Evolutionary conservation across 2,888 invertebrate species (phyloP).

Genomic region (Nomada goodeniana): DNA sequence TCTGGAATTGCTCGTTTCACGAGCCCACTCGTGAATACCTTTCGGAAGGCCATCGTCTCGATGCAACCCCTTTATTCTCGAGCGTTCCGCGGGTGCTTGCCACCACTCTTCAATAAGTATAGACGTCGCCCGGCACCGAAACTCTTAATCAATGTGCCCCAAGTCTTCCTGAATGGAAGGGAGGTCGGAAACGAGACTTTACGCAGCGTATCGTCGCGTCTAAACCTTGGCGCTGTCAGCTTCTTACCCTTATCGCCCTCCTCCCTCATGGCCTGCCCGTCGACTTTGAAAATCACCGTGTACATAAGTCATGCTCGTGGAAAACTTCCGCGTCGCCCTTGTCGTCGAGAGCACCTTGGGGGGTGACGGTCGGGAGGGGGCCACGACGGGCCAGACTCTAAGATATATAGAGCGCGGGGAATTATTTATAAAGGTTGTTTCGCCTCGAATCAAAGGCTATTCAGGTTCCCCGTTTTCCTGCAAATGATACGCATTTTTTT

Average conservation of each 20-base stretch:
- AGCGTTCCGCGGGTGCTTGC: background rate
- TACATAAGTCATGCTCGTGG: constrained; percentile 61
- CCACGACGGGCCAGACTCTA: constrained; percentile 9
- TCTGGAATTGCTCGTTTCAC: background rate
- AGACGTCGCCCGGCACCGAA: constrained; percentile 32
- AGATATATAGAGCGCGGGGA: constrained; percentile 28
- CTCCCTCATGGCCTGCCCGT: constrained; percentile 12
- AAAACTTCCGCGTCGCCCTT: constrained; percentile 59
- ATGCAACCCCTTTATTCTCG: constrained; percentile 11
- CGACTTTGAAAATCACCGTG: constrained; percentile 55
- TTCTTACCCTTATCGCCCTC: constrained; percentile 38
- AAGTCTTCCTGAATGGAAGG: constrained; percentile 33
- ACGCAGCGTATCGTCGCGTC: constrained; percentile 26
- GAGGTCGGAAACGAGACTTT: constrained; percentile 29
- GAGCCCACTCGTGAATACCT: no score
- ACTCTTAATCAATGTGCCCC: constrained; percentile 51
- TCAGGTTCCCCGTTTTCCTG: constrained; percentile 32
- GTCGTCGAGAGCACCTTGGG: background rate
- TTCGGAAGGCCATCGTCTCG: background rate
- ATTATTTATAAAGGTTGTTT: constrained; percentile 66
- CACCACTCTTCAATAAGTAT: constrained; percentile 19
- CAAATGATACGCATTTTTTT: constrained; percentile 62
- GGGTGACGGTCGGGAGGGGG: constrained; percentile 4
- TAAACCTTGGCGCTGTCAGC: constrained; percentile 49
- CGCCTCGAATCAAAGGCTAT: constrained; percentile 53